Percentiles rank a stretch among this genome's conserved stretches.
Evolutionary conservation across 2,113 vertebrate genomes (phyloP).

Genomic region (Tetraodon nigroviridis): DNA sequence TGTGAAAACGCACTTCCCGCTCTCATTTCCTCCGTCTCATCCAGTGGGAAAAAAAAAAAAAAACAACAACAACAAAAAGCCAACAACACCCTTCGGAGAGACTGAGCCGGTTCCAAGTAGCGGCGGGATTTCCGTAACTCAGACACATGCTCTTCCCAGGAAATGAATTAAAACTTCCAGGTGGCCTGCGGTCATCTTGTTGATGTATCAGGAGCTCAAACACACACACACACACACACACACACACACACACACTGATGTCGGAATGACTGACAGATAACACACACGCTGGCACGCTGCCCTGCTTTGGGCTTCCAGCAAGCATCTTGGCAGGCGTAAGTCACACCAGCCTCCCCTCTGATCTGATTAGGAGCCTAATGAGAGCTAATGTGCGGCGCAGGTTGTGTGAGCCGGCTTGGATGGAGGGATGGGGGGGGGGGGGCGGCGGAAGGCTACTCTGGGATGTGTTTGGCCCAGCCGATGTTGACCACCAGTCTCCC

Average conservation of each 20-base stretch:
- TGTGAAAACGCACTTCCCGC: slow-evolving; percentile 42
- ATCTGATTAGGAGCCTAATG: slow-evolving; percentile 59
- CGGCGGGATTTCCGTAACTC: slow-evolving; percentile 51
- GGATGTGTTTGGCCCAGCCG: slow-evolving; percentile 99
- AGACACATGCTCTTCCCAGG: slow-evolving; percentile 25
- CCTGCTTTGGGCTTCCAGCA: slow-evolving; percentile 26
- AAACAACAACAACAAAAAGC: background rate
- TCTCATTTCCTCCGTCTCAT: slow-evolving; percentile 33
- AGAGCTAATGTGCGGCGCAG: slow-evolving; percentile 36
- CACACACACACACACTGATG: slow-evolving; percentile 23
- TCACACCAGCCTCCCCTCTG: slow-evolving; percentile 53
- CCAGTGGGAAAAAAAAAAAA: background rate
- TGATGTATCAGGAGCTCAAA: slow-evolving; percentile 38
- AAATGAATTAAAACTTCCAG: slow-evolving; percentile 59
- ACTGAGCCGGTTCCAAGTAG: slow-evolving; percentile 37
- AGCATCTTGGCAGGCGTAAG: slow-evolving; percentile 42
- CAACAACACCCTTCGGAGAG: slow-evolving; percentile 30
- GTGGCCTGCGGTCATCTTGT: slow-evolving; percentile 44
- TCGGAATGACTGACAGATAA: slow-evolving; percentile 40
- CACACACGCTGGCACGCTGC: slow-evolving; percentile 13
- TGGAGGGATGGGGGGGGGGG: background rate
- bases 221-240: background rate
- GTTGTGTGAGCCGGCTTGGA: slow-evolving; percentile 14
- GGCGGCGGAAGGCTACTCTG: slow-evolving; percentile 74
- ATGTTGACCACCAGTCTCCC: slow-evolving; percentile 97